Percentiles rank a stretch among this genome's conserved stretches.
Evolutionary conservation across 2,888 invertebrate species (phyloP).

Genomic region (Choristoneura rosaceana): DNA sequence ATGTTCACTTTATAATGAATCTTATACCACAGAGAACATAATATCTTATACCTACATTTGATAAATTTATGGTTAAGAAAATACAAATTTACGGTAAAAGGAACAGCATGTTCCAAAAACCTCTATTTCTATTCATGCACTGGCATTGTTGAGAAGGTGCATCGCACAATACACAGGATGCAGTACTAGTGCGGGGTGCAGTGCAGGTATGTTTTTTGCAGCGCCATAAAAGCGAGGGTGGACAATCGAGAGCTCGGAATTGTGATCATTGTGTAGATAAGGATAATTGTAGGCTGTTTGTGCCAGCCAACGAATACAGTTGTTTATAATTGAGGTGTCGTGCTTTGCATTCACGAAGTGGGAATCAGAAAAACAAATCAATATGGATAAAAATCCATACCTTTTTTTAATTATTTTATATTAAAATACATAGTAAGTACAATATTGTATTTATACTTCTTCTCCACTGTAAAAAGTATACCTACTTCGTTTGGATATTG

Average conservation of each 20-base stretch:
- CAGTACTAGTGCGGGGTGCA: slow-evolving; percentile 50
- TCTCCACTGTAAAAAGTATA: too few species aligned
- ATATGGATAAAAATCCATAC: background rate
- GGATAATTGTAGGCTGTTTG: slow-evolving; percentile 28
- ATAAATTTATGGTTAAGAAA: background rate
- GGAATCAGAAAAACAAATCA: background rate
- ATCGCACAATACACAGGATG: slow-evolving; percentile 65
- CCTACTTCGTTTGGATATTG: too few species aligned
- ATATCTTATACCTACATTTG: slow-evolving; percentile 1
- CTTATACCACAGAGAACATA: too few species aligned
- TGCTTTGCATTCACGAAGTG: background rate
- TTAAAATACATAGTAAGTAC: too few species aligned
- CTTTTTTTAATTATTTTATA: too few species aligned
- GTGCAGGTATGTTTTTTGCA: slow-evolving; percentile 59
- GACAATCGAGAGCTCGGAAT: slow-evolving; percentile 45
- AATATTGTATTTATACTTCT: too few species aligned
- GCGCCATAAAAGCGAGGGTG: slow-evolving; percentile 47
- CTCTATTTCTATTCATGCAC: slow-evolving; percentile 9
- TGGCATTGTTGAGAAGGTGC: slow-evolving; percentile 36
- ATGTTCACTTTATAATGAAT: slow-evolving; percentile 4
- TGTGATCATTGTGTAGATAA: slow-evolving; percentile 35
- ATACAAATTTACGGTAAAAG: background rate
- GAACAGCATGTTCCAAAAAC: slow-evolving; percentile 25
- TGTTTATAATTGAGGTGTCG: slow-evolving; percentile 13
- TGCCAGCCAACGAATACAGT: slow-evolving; percentile 13